A percentile compares a stretch with the other conserved stretches of the same genome.
Evolutionary conservation across 2,888 invertebrate genomes (phyloP).

Genomic region (Campoplex nolae): DNA sequence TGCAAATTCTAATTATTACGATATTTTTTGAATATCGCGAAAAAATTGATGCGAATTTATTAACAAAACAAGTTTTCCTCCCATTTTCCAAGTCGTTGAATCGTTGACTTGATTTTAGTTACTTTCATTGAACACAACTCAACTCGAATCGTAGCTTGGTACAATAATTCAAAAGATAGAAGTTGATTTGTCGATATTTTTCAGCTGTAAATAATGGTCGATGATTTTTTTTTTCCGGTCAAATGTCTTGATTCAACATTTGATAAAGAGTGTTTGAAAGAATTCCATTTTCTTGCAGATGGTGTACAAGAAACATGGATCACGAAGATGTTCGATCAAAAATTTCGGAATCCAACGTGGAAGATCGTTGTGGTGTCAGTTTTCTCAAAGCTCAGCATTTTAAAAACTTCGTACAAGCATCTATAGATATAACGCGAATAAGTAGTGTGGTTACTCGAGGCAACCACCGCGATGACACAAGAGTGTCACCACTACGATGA

Average conservation of each 20-base stretch:
- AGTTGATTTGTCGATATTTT: neutral
- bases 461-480: neutral
- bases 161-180: neutral
- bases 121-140: neutral
- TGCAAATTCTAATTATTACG: no score
- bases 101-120: neutral
- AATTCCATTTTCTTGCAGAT: neutral
- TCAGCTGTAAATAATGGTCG: neutral
- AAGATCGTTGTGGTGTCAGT: neutral
- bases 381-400: conserved; percentile 15
- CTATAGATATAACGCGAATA: conserved; percentile 2
- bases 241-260: neutral
- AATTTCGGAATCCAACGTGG: neutral
- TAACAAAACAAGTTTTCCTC: no score
- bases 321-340: neutral
- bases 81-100: neutral
- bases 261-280: neutral
- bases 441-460: conserved; percentile 28
- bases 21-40: no score
- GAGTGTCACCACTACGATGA: neutral
- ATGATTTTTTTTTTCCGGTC: neutral
- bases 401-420: neutral
- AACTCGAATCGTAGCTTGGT: neutral
- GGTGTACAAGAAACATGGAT: no score
- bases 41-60: no score